These are phyloP conservation scores for Drosophila nr. medialis DNA, from an alignment of 2,888 invertebrate genomes.

Conservation along the genomic window DNA sequence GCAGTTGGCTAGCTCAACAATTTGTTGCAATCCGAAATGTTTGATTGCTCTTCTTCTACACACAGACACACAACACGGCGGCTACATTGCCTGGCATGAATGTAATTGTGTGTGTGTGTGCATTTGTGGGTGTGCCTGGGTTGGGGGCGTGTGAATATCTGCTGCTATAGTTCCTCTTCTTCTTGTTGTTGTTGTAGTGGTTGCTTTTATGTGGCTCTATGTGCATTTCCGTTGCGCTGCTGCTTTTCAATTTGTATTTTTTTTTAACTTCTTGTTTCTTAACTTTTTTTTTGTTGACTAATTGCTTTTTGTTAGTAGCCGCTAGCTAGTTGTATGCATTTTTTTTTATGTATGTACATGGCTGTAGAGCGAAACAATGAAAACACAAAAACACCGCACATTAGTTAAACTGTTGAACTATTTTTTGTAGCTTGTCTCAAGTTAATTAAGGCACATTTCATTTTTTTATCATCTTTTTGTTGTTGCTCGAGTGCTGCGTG, in stretches of 20 bases:
- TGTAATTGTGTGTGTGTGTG: slow-evolving; percentile 16
- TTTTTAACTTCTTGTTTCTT: slow-evolving; percentile 33
- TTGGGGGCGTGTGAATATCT: slow-evolving; percentile 10
- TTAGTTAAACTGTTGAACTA: slow-evolving; percentile 50
- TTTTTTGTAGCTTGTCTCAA: slow-evolving; percentile 11
- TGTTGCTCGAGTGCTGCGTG: slow-evolving; percentile 67
- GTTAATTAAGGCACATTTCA: slow-evolving; percentile 53
- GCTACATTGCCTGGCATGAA: slow-evolving; percentile 60
- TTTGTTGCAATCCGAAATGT: slow-evolving; percentile 38
- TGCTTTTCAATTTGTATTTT: slow-evolving; percentile 14
- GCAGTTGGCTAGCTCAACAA: slow-evolving; percentile 28
- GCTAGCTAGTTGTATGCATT: slow-evolving; percentile 48
- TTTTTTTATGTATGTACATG: slow-evolving; percentile 73
- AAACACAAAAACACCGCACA: slow-evolving; percentile 34
- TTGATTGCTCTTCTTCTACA: slow-evolving; percentile 33
- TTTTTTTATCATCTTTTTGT: slow-evolving; percentile 22
- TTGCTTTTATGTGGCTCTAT: slow-evolving; percentile 50
- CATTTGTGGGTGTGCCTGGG: slow-evolving; percentile 26
- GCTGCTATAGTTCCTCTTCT: slow-evolving; percentile 25
- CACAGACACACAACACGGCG: slow-evolving; percentile 38
- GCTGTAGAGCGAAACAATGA: slow-evolving; percentile 45
- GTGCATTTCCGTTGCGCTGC: slow-evolving; percentile 71
- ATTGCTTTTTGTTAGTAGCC: slow-evolving; percentile 52
- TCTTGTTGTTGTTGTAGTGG: slow-evolving; percentile 13
- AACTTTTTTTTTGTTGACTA: slow-evolving; percentile 44